phyloP scores from a whole-genome alignment of 2,113 vertebrate genomes.

The Zosterops lateralis region DNA sequence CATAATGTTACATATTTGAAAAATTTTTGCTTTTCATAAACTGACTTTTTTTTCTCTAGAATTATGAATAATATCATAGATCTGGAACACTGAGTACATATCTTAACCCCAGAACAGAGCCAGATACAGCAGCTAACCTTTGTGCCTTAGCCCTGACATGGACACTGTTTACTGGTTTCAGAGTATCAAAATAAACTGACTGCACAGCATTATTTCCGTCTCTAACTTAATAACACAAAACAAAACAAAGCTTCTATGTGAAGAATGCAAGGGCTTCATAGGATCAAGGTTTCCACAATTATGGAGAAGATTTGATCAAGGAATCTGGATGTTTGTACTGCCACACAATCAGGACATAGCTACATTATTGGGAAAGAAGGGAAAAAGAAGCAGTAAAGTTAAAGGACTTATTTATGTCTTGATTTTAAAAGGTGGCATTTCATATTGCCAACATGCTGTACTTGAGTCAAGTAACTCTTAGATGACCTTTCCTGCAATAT shows the following conservation, averaged over 20 bases:
- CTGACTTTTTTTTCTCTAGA: neutral
- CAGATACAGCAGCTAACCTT: neutral
- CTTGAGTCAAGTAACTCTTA: neutral
- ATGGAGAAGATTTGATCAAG: neutral
- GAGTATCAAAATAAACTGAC: neutral
- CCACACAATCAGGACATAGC: neutral
- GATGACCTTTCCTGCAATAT: neutral
- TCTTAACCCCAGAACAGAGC: neutral
- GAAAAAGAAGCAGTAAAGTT: neutral
- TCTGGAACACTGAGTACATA: neutral
- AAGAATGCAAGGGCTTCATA: neutral
- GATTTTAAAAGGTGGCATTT: neutral
- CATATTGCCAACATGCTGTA: neutral
- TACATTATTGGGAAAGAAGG: neutral
- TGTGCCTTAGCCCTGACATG: neutral
- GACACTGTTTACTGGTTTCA: neutral
- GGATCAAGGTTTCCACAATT: neutral
- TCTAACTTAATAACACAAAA: neutral
- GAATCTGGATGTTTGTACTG: neutral
- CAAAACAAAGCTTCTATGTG: neutral
- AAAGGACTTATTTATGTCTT: neutral
- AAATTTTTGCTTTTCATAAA: neutral
- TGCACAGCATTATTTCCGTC: neutral
- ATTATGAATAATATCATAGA: neutral
- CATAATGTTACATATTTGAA: neutral